Evolutionary conservation across 2,113 vertebrate genomes (phyloP), one percentile per base, ranked within the genome.

Genomic region (Sander vitreus): DNA sequence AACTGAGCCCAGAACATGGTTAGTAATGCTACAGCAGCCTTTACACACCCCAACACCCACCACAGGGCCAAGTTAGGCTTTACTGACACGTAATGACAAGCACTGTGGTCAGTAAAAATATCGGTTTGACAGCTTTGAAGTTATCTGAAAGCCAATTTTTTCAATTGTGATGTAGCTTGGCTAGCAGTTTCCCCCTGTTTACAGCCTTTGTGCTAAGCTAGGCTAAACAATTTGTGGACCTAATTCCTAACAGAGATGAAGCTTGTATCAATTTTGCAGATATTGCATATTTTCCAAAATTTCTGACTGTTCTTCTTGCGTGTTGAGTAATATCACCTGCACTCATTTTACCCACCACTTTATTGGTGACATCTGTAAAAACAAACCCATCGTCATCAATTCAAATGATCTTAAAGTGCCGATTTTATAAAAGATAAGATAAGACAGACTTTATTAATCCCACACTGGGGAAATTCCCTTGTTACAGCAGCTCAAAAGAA

Each of bases 41-140:
- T 64, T 18, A 57, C 58, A 58, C 39, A 13, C 39, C 58, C 48
- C 18, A 18, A 81, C 55, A 55, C 72, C 11, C 25, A 36, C 12
- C 33, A 55, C 50, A 47, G 25, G 2, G 58, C 68, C 36, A 47
- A 48, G 23, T 18, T 50, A 64, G 19, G 3, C 14, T 55, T 59
- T 6, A 23, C 58, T 65, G 27, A 51, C 80, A 71, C 66, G 39
- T 71, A 64, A 71, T 83, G 53, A 76, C 50, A 63, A 27, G 18
- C 59, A 4, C 43, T 50, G 51, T 30, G 39, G 50, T 51, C 67
- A 15, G 16, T n/a, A 43, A 83, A 23, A 47, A 36, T 18, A 21
- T 59, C 2, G 0, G 45, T 69, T 50, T 50, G 15, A 39, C 33
- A 55, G n/a, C 51, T 51, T 33, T 69, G 66, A n/a, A 23, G 11